phyloP scores from a whole-genome alignment of 1,140 invertebrate species.

The Lordiphosa collinella region DNA sequence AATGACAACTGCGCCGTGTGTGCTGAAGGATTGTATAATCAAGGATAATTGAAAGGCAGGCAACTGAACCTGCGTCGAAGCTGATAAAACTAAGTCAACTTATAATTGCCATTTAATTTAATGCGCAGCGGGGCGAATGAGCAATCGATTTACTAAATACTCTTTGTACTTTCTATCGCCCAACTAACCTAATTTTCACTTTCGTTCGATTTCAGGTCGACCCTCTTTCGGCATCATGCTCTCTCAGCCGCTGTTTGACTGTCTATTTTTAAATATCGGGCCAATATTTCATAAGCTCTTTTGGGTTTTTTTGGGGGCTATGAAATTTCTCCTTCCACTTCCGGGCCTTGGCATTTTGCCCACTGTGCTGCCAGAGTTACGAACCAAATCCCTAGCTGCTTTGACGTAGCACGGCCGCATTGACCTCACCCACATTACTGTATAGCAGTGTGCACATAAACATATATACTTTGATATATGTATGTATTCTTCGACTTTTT shows the following conservation, averaged over 20 bases:
- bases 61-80: background rate
- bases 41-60: conserved; percentile 9
- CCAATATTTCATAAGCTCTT: conserved; percentile 18
- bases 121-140: conserved; percentile 28
- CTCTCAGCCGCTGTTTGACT: background rate
- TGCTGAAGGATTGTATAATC: conserved; percentile 7
- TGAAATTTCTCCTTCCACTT: conserved; percentile 41
- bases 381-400: conserved; percentile 20
- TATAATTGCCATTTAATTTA: conserved; percentile 31
- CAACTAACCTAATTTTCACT: conserved; percentile 46
- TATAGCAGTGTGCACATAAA: conserved; percentile 9
- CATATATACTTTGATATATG: conserved; percentile 10
- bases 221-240: background rate
- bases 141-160: conserved; percentile 23
- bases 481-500: conserved; percentile 25
- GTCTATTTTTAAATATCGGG: conserved; percentile 3
- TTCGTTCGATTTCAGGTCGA: conserved; percentile 1
- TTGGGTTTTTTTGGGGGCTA: conserved; percentile 1
- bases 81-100: conserved; percentile 14
- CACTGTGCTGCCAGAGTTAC: conserved; percentile 66
- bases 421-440: conserved; percentile 67
- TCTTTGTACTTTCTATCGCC: conserved; percentile 4
- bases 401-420: conserved; percentile 42
- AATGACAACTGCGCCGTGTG: conserved; percentile 1
- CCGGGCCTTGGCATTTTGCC: conserved; percentile 63